Conservation (phyloP, 2,797 vertebrate genomes). For the Rhinella marina region DNA sequence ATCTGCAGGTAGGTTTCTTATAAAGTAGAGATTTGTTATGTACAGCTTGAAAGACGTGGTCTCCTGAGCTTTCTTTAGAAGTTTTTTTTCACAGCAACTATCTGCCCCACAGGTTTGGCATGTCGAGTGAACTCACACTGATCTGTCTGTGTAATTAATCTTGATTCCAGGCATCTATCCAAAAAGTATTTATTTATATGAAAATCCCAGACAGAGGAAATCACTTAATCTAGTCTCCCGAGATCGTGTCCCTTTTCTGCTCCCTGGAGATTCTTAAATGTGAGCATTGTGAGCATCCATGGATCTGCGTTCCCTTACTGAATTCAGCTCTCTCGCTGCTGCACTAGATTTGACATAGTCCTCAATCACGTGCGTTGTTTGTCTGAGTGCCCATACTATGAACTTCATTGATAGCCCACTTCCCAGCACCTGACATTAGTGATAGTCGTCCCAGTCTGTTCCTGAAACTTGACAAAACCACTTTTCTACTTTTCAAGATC, state of each 20-base stretch:
- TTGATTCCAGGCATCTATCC: slow-evolving; percentile 41
- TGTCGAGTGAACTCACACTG: neutral
- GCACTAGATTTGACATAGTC: slow-evolving; percentile 14
- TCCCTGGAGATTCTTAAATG: slow-evolving; percentile 16
- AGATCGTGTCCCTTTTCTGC: slow-evolving; percentile 22
- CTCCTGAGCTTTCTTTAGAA: neutral
- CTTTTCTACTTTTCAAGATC: slow-evolving; percentile 2
- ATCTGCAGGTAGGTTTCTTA: neutral
- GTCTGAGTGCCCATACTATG: neutral
- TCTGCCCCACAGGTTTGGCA: slow-evolving; percentile 12
- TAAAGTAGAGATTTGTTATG: neutral
- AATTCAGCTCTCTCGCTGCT: neutral
- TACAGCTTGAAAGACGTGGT: neutral
- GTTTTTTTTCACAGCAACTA: neutral
- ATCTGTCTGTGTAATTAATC: slow-evolving; percentile 45
- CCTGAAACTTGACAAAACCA: slow-evolving; percentile 32
- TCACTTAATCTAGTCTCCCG: slow-evolving; percentile 29
- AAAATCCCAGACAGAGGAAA: slow-evolving; percentile 46
- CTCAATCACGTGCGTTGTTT: neutral
- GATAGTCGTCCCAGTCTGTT: neutral
- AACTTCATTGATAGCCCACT: neutral
- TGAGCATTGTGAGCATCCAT: slow-evolving; percentile 8
- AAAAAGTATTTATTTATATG: slow-evolving; percentile 50
- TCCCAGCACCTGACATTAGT: neutral
- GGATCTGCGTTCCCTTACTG: slow-evolving; percentile 23